Conservation (phyloP, 2,797 vertebrate genomes). For the Coracias cyanogaster region DNA sequence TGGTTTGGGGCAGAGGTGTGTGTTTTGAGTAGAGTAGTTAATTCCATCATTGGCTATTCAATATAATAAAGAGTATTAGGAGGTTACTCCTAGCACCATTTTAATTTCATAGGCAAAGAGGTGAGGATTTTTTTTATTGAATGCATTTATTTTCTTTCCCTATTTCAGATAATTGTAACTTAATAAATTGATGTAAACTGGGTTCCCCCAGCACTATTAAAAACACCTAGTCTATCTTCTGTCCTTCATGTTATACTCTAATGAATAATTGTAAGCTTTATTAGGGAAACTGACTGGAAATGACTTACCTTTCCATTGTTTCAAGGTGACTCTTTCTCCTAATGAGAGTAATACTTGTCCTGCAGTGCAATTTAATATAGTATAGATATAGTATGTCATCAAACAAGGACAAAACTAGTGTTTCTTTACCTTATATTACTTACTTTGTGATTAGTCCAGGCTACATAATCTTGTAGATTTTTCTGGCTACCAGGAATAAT, state of each 20-base stretch:
- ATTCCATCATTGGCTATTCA: neutral
- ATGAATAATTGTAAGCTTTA: constrained; percentile 3
- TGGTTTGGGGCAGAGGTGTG: neutral
- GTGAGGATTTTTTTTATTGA: neutral
- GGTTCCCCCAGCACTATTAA: neutral
- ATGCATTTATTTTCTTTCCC: neutral
- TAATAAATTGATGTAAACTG: neutral
- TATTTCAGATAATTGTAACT: neutral
- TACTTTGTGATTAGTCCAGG: neutral
- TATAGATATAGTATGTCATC: neutral
- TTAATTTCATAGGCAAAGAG: neutral
- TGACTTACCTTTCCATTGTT: constrained; percentile 25
- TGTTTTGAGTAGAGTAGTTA: neutral
- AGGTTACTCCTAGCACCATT: neutral
- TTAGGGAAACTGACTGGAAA: constrained; percentile 38
- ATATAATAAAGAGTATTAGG: neutral
- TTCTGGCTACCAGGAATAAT: neutral
- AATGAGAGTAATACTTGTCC: constrained; percentile 18
- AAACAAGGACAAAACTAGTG: neutral
- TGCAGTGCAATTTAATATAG: neutral
- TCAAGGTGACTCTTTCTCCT: constrained; percentile 50
- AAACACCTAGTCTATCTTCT: neutral
- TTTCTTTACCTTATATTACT: neutral
- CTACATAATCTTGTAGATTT: neutral
- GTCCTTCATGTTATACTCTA: neutral